Evolutionary conservation across 1,140 invertebrate species (phyloP), one percentile per base, ranked within the genome.

Genomic region (Heterodera carotae): DNA sequence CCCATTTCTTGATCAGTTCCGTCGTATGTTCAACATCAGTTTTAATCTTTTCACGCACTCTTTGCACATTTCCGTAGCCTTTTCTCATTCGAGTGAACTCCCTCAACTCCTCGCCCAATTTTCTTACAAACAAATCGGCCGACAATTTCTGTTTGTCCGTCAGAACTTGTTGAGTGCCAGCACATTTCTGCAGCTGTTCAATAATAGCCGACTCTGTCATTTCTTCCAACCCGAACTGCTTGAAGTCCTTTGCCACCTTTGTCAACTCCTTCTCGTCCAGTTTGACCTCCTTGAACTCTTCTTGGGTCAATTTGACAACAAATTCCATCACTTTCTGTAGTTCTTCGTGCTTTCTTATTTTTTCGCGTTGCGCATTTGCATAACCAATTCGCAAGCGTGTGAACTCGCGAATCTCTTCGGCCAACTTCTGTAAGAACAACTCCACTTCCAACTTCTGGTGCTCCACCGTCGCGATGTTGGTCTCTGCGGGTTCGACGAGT

Each of bases 201-300:
- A 53, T 53, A 2, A 53, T 22, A 18, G 48, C 18, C 5, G 12
- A 22, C 18, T 12, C 22, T 22, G 18, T 22, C 5, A 18, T 53
- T 22, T 53, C 48, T 53, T 53, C 48, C 15, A 53, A 53, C 5
- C 22, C 48, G 48, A 48, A 43, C 67, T 69, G 36, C 67, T 69
- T 69, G 67, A 69, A n/a, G 5, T 43, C 5, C 66, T 68, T 22
- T 12, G 69, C 69, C 34, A 36, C 39, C 25, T 39, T 53, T 7
- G 10, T 48, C 31, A 36, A 25, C 25, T 43, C 31, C 56, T 7
- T 29, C 22, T 6, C 56, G 7, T 1, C 67, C 59, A 43, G 29
- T 15, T n/a, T 62, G 2, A 75, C 33, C 36, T 66, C 69, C n/a
- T 66, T 66, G 33, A 29, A 66, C 22, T 56, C 67, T 34, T 76